Conservation (phyloP, 2,797 vertebrate species). For the Macrochelys suwanniensis region DNA sequence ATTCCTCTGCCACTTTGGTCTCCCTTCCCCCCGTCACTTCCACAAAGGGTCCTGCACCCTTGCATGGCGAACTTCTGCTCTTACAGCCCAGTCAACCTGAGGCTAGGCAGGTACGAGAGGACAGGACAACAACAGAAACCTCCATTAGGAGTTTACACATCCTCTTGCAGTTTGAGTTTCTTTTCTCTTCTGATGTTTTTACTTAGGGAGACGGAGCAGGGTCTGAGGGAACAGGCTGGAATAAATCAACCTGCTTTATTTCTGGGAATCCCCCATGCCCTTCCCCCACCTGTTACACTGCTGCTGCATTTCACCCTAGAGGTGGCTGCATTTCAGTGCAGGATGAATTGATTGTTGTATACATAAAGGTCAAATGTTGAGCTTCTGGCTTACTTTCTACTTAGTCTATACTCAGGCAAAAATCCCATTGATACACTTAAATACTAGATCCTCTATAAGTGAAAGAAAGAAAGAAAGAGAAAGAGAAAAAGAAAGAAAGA, state of each 20-base stretch:
- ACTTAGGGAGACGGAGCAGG: neutral
- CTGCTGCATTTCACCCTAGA: constrained; percentile 37
- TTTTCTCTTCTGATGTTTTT: neutral
- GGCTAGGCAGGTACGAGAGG: neutral
- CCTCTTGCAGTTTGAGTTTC: neutral
- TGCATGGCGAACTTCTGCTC: neutral
- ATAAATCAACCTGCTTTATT: constrained; percentile 69
- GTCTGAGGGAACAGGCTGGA: constrained; percentile 29
- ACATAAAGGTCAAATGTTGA: constrained; percentile 60
- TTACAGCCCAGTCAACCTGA: neutral
- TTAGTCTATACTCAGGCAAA: constrained; percentile 59
- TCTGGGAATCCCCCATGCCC: neutral
- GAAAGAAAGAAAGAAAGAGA: too few species aligned
- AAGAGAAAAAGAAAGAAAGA: too few species aligned
- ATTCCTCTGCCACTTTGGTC: too few species aligned
- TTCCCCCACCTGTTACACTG: neutral
- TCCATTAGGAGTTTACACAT: neutral
- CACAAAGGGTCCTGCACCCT: neutral
- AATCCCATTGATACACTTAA: constrained; percentile 43
- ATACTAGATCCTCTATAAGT: constrained; percentile 63
- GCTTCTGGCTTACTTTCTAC: constrained; percentile 58
- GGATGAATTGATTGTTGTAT: constrained; percentile 53
- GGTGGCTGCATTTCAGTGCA: constrained; percentile 7
- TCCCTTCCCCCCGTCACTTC: neutral
- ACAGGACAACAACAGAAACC: neutral